A percentile compares a stretch with the other conserved stretches of the same genome.
Evolutionary conservation across 30 jellyfish, hydroid and myxozoan species (phyloP).

Genomic region (Aurelia aurita complex sp. Pacific): DNA sequence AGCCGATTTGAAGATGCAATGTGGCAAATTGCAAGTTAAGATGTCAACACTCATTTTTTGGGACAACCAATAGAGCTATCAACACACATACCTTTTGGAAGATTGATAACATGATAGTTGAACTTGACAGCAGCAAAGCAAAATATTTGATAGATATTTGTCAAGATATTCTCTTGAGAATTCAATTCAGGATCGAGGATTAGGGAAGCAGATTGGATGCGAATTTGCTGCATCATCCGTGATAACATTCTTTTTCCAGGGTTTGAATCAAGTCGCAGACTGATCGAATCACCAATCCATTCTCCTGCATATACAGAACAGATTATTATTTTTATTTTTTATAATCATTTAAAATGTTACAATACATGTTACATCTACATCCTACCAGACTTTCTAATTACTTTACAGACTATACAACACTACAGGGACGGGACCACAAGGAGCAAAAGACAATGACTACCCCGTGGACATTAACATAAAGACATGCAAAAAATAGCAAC

Average conservation of each 20-base stretch:
- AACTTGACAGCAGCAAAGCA: constrained; percentile 62
- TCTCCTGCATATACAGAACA: constrained; percentile 53
- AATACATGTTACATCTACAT: no score
- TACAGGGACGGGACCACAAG: no score
- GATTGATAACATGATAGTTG: constrained; percentile 23
- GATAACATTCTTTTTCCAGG: constrained; percentile 71
- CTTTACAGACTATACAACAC: no score
- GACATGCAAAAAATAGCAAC: no score
- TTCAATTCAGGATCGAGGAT: constrained; percentile 65
- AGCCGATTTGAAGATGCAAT: no score
- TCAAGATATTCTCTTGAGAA: constrained; percentile 32
- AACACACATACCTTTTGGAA: constrained; percentile 23
- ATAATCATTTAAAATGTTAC: background rate
- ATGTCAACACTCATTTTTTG: background rate
- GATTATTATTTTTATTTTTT: background rate
- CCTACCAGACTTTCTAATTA: no score
- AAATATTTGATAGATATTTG: constrained; percentile 67
- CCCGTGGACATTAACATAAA: no score
- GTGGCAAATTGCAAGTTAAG: no score
- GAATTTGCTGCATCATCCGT: constrained; percentile 62
- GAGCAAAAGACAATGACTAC: no score
- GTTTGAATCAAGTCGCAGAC: constrained; percentile 38
- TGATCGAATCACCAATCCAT: constrained; percentile 65
- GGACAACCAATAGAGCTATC: background rate
- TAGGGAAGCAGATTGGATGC: constrained; percentile 50